phyloP scores from a whole-genome alignment of 2,113 vertebrate species.

The Ammospiza caudacuta region DNA sequence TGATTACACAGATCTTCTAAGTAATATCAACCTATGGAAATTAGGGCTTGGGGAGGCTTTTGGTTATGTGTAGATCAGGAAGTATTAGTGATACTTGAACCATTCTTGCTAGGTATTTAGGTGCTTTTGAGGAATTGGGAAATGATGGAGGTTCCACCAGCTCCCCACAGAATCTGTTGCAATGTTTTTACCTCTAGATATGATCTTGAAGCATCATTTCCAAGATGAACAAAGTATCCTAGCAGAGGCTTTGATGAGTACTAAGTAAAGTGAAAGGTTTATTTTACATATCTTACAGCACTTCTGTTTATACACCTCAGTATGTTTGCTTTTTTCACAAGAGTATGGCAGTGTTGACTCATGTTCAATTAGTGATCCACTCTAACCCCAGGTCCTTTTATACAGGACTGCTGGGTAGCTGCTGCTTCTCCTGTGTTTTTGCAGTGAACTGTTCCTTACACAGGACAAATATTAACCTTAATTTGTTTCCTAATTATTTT shows the following conservation, averaged over 20 bases:
- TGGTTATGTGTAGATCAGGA: background rate
- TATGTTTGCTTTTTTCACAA: constrained; percentile 61
- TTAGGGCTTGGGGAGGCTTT: background rate
- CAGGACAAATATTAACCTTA: background rate
- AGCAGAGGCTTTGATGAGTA: background rate
- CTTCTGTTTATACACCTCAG: background rate
- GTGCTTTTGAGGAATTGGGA: background rate
- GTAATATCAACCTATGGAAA: background rate
- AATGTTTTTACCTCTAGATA: background rate
- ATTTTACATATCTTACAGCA: background rate
- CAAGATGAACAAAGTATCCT: background rate
- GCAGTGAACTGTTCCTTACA: background rate
- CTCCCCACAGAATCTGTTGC: background rate
- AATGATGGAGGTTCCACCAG: background rate
- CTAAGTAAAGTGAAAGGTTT: background rate
- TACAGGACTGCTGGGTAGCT: background rate
- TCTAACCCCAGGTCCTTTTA: background rate
- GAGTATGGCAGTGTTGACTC: constrained; percentile 27
- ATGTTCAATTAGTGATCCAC: background rate
- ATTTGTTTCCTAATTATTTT: constrained; percentile 8
- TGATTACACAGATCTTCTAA: background rate
- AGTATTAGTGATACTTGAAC: background rate
- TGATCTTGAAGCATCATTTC: background rate
- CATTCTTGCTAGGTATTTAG: background rate
- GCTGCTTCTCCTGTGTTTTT: background rate